Evolutionary conservation across 2,113 vertebrate genomes (phyloP).

Genomic region (Australoheros scitulus): DNA sequence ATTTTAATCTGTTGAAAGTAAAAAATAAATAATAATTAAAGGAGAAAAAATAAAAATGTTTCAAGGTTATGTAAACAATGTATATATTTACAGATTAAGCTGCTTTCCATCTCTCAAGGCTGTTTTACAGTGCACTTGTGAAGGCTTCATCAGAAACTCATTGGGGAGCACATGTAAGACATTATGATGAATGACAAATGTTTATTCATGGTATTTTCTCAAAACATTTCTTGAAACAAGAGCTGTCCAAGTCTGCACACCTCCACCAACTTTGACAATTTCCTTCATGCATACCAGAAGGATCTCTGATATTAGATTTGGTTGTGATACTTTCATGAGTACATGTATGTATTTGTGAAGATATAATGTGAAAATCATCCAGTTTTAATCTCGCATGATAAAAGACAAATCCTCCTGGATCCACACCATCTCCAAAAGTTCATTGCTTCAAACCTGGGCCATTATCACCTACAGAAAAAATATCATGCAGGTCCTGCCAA

Average conservation of each 20-base stretch:
- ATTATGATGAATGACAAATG: neutral
- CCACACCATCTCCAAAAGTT: neutral
- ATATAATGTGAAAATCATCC: neutral
- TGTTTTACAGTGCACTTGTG: neutral
- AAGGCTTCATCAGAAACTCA: neutral
- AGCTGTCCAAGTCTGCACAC: neutral
- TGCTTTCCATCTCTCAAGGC: neutral
- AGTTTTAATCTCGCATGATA: neutral
- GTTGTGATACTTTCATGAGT: neutral
- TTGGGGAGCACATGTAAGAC: neutral
- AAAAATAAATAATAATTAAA: neutral
- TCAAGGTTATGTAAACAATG: neutral
- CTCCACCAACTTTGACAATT: neutral
- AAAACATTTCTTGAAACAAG: neutral
- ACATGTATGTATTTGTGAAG: neutral
- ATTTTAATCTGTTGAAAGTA: neutral
- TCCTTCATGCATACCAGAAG: neutral
- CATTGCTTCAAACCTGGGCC: neutral
- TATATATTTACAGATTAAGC: neutral
- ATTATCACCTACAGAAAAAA: neutral
- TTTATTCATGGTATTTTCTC: neutral
- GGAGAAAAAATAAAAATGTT: neutral
- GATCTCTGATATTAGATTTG: neutral
- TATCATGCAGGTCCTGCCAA: neutral
- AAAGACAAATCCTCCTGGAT: neutral